Base-by-base conservation (phyloP, 1,140 invertebrate species). In the Listronotus oregonensis region DNA sequence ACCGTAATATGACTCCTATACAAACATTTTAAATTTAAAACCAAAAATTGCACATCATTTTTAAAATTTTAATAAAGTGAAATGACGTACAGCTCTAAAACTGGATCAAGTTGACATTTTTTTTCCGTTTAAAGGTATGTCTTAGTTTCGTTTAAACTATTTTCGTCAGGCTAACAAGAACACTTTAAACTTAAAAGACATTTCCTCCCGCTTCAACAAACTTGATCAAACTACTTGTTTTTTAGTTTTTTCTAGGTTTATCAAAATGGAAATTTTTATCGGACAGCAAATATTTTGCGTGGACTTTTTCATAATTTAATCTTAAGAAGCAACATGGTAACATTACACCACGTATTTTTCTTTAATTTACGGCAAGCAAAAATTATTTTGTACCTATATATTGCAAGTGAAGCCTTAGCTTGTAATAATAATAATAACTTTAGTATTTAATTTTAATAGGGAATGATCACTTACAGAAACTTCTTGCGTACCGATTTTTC, bases 31-130 rank as follows among this genome's bases (percentile, higher is more conserved):
- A 52, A 54, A 10, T 43, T 18, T 49, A 34, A 37, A 55, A 58
- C 10, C 40, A 58, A 56, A 51, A 62, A 68, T 58, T 68, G 61
- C 61, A 68, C 60, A 68, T 39, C 32, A 14, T 37, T 46, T 49
- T 37, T 32, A 63, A 27, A 27, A 27, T 27, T 27, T 27, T 5
- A 27, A 5, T 27, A 27, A 27, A 27, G 21, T 27, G 5, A 27
- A 27, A 27, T 27, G 21, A 27, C 21, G 21, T 27, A 27, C 2
- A 5, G 21, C 5, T 27, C 5, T 27, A 27, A 3, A 3, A 27
- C 21, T 27, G 21, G 21, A 27, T 27, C 5, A 27, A 27, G 21
- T 27, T 3, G 21, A 5, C 21, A n/a, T n/a, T n/a, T n/a, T n/a
- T n/a, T n/a, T n/a, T n/a, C n/a, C n/a, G n/a, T n/a, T n/a, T n/a